Evolutionary conservation across 35 echinoderm and acorn worm species (phyloP).

Genomic region (Ophioderma brevispina): DNA sequence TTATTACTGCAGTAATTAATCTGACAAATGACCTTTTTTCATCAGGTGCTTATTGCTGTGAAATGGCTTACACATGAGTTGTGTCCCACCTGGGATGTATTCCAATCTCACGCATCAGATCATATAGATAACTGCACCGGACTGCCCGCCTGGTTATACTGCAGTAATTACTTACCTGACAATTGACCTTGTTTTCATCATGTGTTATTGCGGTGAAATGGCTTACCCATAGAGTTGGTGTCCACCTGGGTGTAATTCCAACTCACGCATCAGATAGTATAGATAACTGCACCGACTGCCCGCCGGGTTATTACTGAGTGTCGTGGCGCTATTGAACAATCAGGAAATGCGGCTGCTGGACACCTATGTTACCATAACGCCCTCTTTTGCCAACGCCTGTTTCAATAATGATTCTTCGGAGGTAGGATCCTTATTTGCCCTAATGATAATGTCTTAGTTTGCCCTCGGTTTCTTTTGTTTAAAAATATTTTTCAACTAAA

Average conservation of each 20-base stretch:
- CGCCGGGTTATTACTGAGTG: neutral
- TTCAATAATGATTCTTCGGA: constrained; percentile 88
- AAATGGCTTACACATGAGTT: constrained; percentile 70
- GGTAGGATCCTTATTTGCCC: constrained; percentile 53
- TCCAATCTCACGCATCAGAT: constrained; percentile 59
- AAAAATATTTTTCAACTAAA: no score
- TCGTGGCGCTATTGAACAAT: constrained; percentile 42
- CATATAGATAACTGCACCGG: constrained; percentile 88
- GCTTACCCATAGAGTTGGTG: neutral
- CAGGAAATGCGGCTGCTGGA: constrained; percentile 67
- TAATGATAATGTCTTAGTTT: no score
- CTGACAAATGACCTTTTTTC: no score
- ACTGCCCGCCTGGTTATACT: constrained; percentile 88
- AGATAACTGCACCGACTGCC: no score
- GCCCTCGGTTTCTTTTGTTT: no score
- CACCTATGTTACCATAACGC: constrained; percentile 84
- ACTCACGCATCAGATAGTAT: no score
- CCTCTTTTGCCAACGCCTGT: constrained; percentile 85
- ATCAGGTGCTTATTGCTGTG: constrained; percentile 64
- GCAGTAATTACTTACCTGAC: no score
- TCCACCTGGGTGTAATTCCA: neutral
- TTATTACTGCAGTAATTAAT: constrained; percentile 85
- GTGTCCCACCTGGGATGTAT: constrained; percentile 72
- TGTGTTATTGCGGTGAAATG: neutral
- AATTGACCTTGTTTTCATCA: neutral